These are phyloP conservation scores for Megastigmus dorsalis DNA, from an alignment of 2,888 invertebrate genomes.

Conservation along the genomic window DNA sequence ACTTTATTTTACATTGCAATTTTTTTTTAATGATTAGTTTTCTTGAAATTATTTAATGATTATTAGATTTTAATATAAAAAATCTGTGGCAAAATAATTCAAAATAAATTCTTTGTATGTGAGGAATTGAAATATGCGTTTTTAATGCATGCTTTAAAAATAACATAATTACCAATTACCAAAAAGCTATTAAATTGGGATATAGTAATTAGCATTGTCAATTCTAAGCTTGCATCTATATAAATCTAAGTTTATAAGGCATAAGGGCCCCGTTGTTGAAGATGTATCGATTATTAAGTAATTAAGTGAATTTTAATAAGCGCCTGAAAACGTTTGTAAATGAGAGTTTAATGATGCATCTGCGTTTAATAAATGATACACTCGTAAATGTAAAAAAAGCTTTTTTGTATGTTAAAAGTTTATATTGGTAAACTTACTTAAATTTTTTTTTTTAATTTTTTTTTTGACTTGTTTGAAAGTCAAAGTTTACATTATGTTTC, in stretches of 20 bases:
- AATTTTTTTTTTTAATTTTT: not conserved
- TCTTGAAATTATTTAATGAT: too few relatives aligned
- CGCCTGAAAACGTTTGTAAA: constrained; percentile 1
- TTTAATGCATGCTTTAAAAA: too few relatives aligned
- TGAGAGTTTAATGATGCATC: not conserved
- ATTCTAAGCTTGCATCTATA: not conserved
- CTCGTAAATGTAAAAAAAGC: not conserved
- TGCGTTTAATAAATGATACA: not conserved
- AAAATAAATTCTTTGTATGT: too few relatives aligned
- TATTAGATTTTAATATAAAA: too few relatives aligned
- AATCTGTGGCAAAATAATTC: too few relatives aligned
- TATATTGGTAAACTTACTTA: not conserved
- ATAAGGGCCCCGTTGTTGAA: constrained; percentile 10
- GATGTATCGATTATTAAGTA: constrained; percentile 9
- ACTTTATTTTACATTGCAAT: constrained; percentile 6
- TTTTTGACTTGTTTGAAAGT: constrained; percentile 17
- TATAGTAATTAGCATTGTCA: not conserved
- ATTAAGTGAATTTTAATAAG: not conserved
- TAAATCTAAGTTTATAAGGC: not conserved
- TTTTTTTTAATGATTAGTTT: too few relatives aligned
- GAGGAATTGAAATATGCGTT: too few relatives aligned
- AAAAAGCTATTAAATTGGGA: too few relatives aligned
- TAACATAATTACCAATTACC: too few relatives aligned
- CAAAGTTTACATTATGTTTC: not conserved
- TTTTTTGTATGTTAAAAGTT: too few relatives aligned